Conservation (phyloP, 2,113 vertebrate genomes). For the Struthidea cinerea region DNA sequence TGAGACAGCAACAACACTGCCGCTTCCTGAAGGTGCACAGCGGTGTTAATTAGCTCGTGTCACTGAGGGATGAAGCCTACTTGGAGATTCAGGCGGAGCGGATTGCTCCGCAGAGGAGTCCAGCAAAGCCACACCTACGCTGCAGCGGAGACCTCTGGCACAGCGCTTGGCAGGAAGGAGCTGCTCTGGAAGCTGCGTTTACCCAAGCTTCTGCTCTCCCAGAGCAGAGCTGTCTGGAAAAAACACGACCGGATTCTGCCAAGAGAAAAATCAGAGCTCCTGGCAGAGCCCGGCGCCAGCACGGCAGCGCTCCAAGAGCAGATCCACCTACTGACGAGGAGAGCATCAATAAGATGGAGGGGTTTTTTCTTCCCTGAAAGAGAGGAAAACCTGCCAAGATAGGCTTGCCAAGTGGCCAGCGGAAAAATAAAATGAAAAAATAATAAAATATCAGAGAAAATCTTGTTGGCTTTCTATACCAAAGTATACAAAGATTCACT, state of each 20-base stretch:
- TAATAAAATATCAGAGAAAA: not conserved
- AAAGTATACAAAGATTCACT: not conserved
- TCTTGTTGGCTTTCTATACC: not conserved
- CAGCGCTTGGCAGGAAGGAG: slow-evolving; percentile 28
- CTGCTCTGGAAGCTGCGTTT: slow-evolving; percentile 40
- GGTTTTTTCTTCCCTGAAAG: not conserved
- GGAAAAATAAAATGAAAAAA: not conserved
- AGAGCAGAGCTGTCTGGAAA: slow-evolving; percentile 49
- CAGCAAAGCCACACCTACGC: not conserved
- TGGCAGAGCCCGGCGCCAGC: not conserved
- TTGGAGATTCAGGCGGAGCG: not conserved
- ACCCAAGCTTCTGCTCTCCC: slow-evolving; percentile 48
- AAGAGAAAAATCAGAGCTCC: not conserved
- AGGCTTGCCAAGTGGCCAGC: not conserved
- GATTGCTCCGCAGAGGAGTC: not conserved
- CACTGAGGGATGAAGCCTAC: not conserved
- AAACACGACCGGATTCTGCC: slow-evolving; percentile 21
- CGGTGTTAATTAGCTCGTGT: not conserved
- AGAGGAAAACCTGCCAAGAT: not conserved
- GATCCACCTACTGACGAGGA: not conserved
- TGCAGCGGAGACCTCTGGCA: not conserved
- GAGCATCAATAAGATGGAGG: not conserved
- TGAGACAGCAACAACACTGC: not conserved
- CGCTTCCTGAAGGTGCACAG: not conserved
- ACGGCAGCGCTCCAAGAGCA: not conserved